Evolutionary conservation across 2,797 vertebrate genomes (phyloP).

Genomic region (Pseudochaenichthys georgianus): DNA sequence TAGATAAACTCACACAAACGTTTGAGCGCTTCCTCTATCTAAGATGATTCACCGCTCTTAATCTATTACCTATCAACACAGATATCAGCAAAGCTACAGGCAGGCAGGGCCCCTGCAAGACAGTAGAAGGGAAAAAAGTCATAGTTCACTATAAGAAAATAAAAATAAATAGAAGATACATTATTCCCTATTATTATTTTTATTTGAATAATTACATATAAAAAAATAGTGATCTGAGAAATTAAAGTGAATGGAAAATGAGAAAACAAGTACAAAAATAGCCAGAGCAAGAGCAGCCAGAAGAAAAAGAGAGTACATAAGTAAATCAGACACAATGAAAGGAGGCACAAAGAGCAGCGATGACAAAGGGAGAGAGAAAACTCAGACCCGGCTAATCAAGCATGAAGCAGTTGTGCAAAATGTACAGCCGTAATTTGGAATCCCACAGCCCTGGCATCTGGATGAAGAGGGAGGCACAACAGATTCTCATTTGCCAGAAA

Average conservation of each 20-base stretch:
- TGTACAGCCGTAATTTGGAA: constrained; percentile 80
- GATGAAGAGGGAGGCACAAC: constrained; percentile 73
- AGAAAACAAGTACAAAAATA: background rate
- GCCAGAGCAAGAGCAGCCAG: constrained; percentile 30
- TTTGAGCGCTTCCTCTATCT: too few relatives aligned
- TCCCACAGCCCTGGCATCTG: constrained; percentile 69
- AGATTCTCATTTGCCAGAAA: constrained; percentile 79
- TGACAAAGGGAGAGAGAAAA: constrained; percentile 54
- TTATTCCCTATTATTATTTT: background rate
- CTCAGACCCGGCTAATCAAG: constrained; percentile 80
- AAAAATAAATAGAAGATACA: background rate
- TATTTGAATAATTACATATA: constrained; percentile 2
- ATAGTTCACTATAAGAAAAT: background rate
- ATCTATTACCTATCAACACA: too few relatives aligned
- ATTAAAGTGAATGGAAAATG: constrained; percentile 17
- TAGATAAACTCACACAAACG: too few relatives aligned
- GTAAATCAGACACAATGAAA: constrained; percentile 61
- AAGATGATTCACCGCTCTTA: too few relatives aligned
- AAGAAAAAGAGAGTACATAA: constrained; percentile 37
- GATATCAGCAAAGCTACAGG: too few relatives aligned
- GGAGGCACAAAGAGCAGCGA: constrained; percentile 44
- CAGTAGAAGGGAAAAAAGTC: background rate
- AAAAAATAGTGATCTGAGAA: constrained; percentile 1
- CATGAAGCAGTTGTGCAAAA: constrained; percentile 76
- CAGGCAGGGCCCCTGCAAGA: too few relatives aligned